These are phyloP conservation scores for Macrotis lagotis DNA, from an alignment of 2,113 vertebrate species.

Conservation along the genomic window DNA sequence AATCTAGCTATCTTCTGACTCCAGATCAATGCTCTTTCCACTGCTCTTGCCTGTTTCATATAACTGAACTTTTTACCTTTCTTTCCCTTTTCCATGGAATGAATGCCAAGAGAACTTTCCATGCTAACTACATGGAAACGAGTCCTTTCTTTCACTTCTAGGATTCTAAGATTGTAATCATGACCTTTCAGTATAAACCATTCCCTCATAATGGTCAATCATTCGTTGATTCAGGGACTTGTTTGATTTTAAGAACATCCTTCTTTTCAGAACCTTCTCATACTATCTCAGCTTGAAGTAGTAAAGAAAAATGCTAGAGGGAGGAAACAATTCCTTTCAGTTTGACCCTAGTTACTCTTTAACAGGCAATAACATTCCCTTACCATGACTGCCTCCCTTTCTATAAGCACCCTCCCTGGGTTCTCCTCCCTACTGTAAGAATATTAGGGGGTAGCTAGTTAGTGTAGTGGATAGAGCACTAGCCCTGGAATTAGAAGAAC, in stretches of 20 bases:
- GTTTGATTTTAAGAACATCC: not conserved
- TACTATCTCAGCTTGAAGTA: not conserved
- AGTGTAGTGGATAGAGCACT: too few relatives aligned
- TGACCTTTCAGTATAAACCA: not conserved
- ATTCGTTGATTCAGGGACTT: not conserved
- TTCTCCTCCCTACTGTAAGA: not conserved
- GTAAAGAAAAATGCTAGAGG: not conserved
- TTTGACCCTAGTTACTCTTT: not conserved
- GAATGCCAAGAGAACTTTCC: not conserved
- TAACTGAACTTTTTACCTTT: not conserved
- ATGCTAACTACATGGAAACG: not conserved
- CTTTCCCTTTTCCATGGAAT: not conserved
- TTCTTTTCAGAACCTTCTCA: not conserved
- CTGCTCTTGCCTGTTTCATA: not conserved
- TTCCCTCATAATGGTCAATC: not conserved
- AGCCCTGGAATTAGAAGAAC: too few relatives aligned
- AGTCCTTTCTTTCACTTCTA: not conserved
- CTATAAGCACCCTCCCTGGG: not conserved
- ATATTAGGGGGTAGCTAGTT: too few relatives aligned
- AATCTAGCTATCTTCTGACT: not conserved
- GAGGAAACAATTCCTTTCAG: not conserved
- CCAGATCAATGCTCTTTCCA: not conserved
- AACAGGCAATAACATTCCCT: not conserved
- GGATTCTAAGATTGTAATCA: not conserved
- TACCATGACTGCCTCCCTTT: not conserved